Evolutionary conservation across 2,888 invertebrate species (phyloP), one percentile per base, ranked within the genome.

Genomic region (Habroteleia sp.): DNA sequence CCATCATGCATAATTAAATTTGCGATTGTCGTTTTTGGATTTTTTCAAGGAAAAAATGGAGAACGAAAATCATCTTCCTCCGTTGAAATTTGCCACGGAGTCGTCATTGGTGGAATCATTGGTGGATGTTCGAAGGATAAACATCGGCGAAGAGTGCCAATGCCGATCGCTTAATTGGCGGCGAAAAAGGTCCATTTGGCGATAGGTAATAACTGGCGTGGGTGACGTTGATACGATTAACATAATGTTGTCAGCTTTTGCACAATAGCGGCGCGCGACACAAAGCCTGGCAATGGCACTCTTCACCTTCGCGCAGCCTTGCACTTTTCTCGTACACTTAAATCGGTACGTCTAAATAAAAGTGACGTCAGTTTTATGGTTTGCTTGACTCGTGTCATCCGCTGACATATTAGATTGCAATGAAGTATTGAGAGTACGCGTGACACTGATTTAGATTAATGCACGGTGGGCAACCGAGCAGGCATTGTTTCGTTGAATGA

Each of bases 231-330:
- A 39, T 73, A 56, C 37, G 7, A 73, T 73, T 65, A 73, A 44
- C 72, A 73, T 73, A 65, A 65, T 48, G 42, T 46, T 42, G 50
- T 35, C 7, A 52, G 39, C 50, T 48, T 50, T 72, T 73, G 29
- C 58, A 65, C 63, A 73, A 73, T 73, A 65, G 14, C 31, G 37
- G 11, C 37, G 13, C 46, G 25, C 20, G 31, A 41, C 27, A 72
- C 37, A 56, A 50, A 58, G 39, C 25, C 35, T 37, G 58, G 58
- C 42, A 50, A 68, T 68, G 56, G 33, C 58, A 29, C 25, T 23
- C 23, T 14, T 56, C 54, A 44, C 69, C 69, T 69, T 69, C 69
- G 44, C 37, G 13, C 35, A 46, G 62, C 71, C 71, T 71, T 62
- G 62, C 62, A 62, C 54, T 62, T 71, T 44, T 54, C 35, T 3